Evolutionary conservation across 35 echinoderm and acorn worm species (phyloP).

Genomic region (Ophiothrix spiculata): DNA sequence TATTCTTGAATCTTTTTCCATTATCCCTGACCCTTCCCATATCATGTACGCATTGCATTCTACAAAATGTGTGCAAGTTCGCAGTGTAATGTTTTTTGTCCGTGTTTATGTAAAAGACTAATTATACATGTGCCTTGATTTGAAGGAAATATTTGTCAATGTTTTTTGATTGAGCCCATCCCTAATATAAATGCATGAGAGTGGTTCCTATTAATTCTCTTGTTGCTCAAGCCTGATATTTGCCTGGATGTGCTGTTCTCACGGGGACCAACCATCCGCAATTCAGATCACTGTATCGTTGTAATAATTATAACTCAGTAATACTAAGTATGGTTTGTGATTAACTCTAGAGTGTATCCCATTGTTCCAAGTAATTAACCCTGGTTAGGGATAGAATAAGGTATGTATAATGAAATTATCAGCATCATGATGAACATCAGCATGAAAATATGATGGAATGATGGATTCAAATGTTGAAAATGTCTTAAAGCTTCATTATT

Average conservation of each 20-base stretch:
- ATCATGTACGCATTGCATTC: too few relatives aligned
- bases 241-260: background rate
- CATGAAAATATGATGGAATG: too few relatives aligned
- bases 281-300: background rate
- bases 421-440: too few relatives aligned
- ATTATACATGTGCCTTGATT: background rate
- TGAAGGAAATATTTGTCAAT: background rate
- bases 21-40: too few relatives aligned
- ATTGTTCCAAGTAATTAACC: background rate
- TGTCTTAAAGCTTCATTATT: too few relatives aligned
- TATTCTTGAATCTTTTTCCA: too few relatives aligned
- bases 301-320: background rate
- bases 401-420: too few relatives aligned
- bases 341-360: background rate
- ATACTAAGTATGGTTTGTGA: constrained; percentile 6
- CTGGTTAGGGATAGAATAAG: background rate
- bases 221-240: background rate
- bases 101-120: background rate
- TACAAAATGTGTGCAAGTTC: background rate
- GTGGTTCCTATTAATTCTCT: background rate
- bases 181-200: constrained; percentile 8
- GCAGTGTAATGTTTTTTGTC: background rate
- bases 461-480: too few relatives aligned
- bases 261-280: background rate
- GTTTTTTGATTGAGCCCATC: background rate